Base-by-base conservation (phyloP, 2,888 invertebrate genomes). In the Desoria tigrina region DNA sequence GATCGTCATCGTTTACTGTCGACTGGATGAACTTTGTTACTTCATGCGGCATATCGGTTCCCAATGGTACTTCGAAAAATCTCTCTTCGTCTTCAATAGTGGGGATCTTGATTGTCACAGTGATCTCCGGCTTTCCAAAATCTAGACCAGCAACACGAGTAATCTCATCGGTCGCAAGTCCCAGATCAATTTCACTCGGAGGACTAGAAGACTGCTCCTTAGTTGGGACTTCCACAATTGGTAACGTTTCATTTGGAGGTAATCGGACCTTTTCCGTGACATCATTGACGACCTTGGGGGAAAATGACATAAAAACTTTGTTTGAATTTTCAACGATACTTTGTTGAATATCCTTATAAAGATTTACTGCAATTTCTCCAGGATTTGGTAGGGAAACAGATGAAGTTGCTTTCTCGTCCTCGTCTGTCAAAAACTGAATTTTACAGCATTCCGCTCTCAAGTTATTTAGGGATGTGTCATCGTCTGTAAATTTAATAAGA, bases 391-490 rank as follows among this genome's bases (percentile, higher is more conserved):
- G 32, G n/a, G n/a, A n/a, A n/a, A n/a, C n/a, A n/a, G n/a, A 32
- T 11, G 11, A 7, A 32, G 32, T 32, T 32, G 32, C 6, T 11
- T 32, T 4, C 4, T 7, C 32, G 11, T 32, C 4, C 11, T 32
- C 6, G 32, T 32, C 32, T 32, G 32, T 7, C 11, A 32, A 11
- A 32, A 32, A 32, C 11, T 32, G 4, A 32, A 62, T 50, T 42
- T 42, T 54, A 45, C 71, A 71, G 37, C 71, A 71, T 42, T 66
- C 59, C 11, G 66, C 71, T 37, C 63, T 61, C 39, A 71, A 4
- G 24, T 71, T 71, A 42, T 71, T 71, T 7, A 71, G 39, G 23
- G 66, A 65, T 0, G 71, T 71, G 21, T 64, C 66, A 39, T 71
- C 71, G 42, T 66, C 71, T 71, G 42, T 14, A 57, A 24, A 62